Conservation (phyloP, 2,888 invertebrate genomes). For the Aspidiotus destructor region DNA sequence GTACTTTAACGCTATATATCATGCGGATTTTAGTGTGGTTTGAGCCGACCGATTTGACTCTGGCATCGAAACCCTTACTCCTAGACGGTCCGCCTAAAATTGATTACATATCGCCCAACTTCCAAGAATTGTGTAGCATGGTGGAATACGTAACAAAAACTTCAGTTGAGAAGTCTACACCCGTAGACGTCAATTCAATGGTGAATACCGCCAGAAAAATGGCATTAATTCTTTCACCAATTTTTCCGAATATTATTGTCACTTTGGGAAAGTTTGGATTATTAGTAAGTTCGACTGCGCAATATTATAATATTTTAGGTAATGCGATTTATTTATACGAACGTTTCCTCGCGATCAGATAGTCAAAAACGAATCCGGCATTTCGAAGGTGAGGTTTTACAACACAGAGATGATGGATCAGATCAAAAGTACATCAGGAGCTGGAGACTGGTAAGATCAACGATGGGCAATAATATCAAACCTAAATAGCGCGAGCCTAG, state of each 20-base stretch:
- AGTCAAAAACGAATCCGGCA: no score
- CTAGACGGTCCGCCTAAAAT: conserved; percentile 45
- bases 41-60: conserved; percentile 76
- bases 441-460: conserved; percentile 36
- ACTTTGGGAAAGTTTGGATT: conserved; percentile 37
- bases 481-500: background rate
- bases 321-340: no score
- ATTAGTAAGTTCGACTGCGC: conserved; percentile 34
- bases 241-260: conserved; percentile 36
- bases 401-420: no score
- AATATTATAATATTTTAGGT: no score
- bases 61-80: conserved; percentile 61
- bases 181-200: conserved; percentile 1
- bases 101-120: conserved; percentile 66
- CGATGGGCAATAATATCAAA: background rate
- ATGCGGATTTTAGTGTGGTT: conserved; percentile 61
- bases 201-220: conserved; percentile 20
- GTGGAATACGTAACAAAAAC: conserved; percentile 43
- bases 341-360: no score
- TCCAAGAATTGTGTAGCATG: conserved; percentile 64
- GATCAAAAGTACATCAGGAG: conserved; percentile 25
- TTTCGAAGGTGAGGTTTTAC: no score
- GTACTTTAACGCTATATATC: background rate
- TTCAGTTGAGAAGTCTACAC: background rate
- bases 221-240: background rate